Base-by-base conservation (phyloP, 2,888 invertebrate species). In the Suillia variegata region DNA sequence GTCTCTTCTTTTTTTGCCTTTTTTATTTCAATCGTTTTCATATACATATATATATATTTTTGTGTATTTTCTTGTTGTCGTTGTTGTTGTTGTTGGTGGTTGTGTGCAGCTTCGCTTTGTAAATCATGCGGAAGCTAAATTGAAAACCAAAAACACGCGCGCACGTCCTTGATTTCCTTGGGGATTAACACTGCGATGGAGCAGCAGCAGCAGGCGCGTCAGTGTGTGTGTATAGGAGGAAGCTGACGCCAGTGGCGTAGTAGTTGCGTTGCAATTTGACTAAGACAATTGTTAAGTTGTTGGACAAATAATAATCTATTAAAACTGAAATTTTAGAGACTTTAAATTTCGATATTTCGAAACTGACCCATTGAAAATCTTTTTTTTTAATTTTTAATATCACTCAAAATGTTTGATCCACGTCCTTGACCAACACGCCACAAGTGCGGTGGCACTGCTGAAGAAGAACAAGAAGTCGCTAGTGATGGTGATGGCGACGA, bases 161-260 rank as follows among this genome's bases (percentile, higher is more conserved):
- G 45, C 45, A 45, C 45, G 45, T 45, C 45, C 45, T 45, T 45
- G 45, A 45, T 45, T 45, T 45, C 45, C 45, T 45, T 45, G 18
- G 45, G 45, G 45, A 45, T 45, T 45, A 45, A 45, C 18, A 13
- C 20, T 8, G 45, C 45, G 45, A 13, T 4, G 38, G 38, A n/a
- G n/a, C n/a, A n/a, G n/a, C n/a, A n/a, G n/a, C n/a, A n/a, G 38
- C 38, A 13, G 38, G 10, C 38, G 38, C 12, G 38, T n/a, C n/a
- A n/a, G 10, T 38, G 38, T n/a, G n/a, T 4, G 38, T 38, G 38
- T n/a, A 38, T 13, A n/a, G 10, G 38, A 4, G 4, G 38, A 38
- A 6, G 38, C 38, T 8, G 38, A n/a, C n/a, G n/a, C n/a, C n/a
- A n/a, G n/a, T n/a, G n/a, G n/a, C n/a, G n/a, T n/a, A n/a, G n/a